These are phyloP conservation scores for Ceyx melanurus DNA, from an alignment of 2,113 vertebrate species.

Conservation along the genomic window DNA sequence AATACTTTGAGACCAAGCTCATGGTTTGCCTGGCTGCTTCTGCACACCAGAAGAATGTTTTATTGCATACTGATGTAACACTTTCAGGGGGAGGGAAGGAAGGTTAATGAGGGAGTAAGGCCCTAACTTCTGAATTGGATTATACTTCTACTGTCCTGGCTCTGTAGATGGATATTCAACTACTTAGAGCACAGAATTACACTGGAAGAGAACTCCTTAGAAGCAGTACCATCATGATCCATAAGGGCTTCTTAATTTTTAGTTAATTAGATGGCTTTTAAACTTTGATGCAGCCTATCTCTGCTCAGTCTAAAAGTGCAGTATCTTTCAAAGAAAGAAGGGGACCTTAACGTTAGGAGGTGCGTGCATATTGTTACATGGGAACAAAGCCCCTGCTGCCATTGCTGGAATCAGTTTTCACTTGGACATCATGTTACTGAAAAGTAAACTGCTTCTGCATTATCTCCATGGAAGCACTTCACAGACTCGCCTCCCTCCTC, in stretches of 20 bases:
- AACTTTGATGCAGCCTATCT: background rate
- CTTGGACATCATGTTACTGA: background rate
- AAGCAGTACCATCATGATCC: background rate
- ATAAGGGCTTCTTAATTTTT: background rate
- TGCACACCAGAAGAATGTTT: background rate
- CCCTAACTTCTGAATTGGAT: background rate
- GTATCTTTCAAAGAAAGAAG: background rate
- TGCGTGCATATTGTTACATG: rapidly evolving
- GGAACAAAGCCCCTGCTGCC: background rate
- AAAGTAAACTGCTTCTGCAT: background rate
- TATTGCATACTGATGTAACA: background rate
- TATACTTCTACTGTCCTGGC: background rate
- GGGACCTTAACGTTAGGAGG: background rate
- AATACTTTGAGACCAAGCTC: background rate
- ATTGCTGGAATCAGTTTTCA: background rate
- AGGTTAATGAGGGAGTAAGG: background rate
- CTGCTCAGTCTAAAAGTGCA: background rate
- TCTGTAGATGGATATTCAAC: background rate
- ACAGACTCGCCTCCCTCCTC: background rate
- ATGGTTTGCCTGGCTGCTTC: background rate
- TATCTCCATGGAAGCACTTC: background rate
- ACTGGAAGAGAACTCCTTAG: background rate
- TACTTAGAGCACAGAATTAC: background rate
- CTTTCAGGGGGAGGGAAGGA: background rate
- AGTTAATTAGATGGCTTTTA: background rate